Evolutionary conservation across 2,888 invertebrate species (phyloP).

Genomic region (Lithophane leautieri): DNA sequence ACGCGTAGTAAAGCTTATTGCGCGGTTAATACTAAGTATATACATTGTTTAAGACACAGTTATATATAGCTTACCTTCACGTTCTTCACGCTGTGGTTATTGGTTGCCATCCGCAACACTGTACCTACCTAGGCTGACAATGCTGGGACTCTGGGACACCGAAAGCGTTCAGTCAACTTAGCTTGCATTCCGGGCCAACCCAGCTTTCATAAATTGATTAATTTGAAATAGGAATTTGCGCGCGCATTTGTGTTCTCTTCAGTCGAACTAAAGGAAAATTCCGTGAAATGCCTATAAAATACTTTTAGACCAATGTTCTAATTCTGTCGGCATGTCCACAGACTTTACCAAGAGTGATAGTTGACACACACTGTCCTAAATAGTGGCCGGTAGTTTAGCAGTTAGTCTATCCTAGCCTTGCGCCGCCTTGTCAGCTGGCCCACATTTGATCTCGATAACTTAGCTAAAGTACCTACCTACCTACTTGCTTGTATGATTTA

Average conservation of each 20-base stretch:
- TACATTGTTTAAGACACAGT: slow-evolving; percentile 41
- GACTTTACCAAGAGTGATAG: slow-evolving; percentile 60
- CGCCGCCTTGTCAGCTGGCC: slow-evolving; percentile 66
- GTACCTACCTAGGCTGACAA: slow-evolving; percentile 20
- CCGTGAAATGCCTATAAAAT: slow-evolving; percentile 15
- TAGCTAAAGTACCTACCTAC: slow-evolving; percentile 28
- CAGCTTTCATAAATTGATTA: slow-evolving; percentile 24
- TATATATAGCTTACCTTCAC: slow-evolving; percentile 30
- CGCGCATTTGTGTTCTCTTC: slow-evolving; percentile 18
- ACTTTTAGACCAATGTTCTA: slow-evolving; percentile 24
- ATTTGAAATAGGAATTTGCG: slow-evolving; percentile 29
- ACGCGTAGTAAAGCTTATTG: slow-evolving; percentile 70
- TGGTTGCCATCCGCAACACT: slow-evolving; percentile 32
- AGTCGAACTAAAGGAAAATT: slow-evolving; percentile 1
- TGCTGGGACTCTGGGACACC: not conserved
- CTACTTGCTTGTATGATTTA: slow-evolving; percentile 59
- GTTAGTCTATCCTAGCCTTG: slow-evolving; percentile 69
- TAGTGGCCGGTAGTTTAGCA: slow-evolving; percentile 64
- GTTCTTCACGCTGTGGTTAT: slow-evolving; percentile 46
- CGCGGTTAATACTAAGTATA: slow-evolving; percentile 58
- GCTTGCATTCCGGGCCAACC: slow-evolving; percentile 11
- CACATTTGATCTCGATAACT: slow-evolving; percentile 72
- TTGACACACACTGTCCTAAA: slow-evolving; percentile 67
- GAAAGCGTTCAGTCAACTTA: slow-evolving; percentile 5
- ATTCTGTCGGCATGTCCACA: slow-evolving; percentile 24